These are phyloP conservation scores for Arge pagana DNA, from an alignment of 2,888 invertebrate genomes.

Conservation along the genomic window DNA sequence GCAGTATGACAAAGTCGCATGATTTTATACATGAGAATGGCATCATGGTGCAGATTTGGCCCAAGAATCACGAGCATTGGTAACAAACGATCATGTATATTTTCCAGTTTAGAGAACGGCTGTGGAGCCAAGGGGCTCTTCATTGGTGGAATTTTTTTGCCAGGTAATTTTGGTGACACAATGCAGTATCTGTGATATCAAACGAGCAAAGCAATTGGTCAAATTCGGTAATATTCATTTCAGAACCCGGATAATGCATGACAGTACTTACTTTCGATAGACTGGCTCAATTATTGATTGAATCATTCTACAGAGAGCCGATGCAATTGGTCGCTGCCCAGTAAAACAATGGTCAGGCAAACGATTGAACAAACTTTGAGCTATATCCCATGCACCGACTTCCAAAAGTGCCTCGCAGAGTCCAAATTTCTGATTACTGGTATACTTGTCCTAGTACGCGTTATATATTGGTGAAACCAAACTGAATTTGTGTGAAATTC, in stretches of 20 bases:
- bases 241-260: neutral
- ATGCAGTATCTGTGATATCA: slow-evolving; percentile 69
- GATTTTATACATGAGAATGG: slow-evolving; percentile 88
- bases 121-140: slow-evolving; percentile 67
- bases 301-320: slow-evolving; percentile 77
- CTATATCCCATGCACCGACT: slow-evolving; percentile 90
- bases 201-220: no score
- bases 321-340: slow-evolving; percentile 77
- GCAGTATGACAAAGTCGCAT: slow-evolving; percentile 60
- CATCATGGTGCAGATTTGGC: slow-evolving; percentile 84
- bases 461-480: neutral
- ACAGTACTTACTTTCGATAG: slow-evolving; percentile 71
- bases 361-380: slow-evolving; percentile 76
- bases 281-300: slow-evolving; percentile 86
- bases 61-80: slow-evolving; percentile 88
- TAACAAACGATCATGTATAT: slow-evolving; percentile 76
- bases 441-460: slow-evolving; percentile 55
- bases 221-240: neutral
- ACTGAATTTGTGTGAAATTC: no score
- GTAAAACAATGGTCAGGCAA: slow-evolving; percentile 82
- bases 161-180: slow-evolving; percentile 72
- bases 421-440: slow-evolving; percentile 90
- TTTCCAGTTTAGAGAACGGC: slow-evolving; percentile 71
- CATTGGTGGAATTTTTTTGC: slow-evolving; percentile 58
- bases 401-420: slow-evolving; percentile 86